phyloP scores from a whole-genome alignment of 2,888 invertebrate genomes.

The Nezara viridula region DNA sequence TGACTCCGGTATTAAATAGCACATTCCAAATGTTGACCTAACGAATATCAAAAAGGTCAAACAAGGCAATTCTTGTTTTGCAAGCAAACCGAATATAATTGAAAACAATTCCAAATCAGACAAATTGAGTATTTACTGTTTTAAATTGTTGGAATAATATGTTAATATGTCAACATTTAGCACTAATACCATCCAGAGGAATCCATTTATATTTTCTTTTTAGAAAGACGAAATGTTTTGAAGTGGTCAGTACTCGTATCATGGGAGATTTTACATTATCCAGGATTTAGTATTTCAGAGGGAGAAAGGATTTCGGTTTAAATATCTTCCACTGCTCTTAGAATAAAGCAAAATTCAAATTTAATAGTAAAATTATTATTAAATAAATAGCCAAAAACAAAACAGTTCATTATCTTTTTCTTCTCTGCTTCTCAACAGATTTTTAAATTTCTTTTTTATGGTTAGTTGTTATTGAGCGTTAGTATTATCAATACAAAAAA shows the following conservation, averaged over 20 bases:
- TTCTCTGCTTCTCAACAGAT: no score
- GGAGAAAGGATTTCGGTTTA: background rate
- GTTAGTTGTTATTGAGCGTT: no score
- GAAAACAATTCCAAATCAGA: background rate
- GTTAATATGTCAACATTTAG: background rate
- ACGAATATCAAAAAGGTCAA: background rate
- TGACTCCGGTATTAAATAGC: background rate
- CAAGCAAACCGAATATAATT: background rate
- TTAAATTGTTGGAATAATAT: background rate
- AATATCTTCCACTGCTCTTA: background rate
- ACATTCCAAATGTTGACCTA: background rate
- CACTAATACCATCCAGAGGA: background rate
- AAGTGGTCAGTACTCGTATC: background rate
- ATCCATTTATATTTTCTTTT: background rate
- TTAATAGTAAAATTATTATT: no score
- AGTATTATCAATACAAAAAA: no score
- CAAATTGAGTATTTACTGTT: background rate
- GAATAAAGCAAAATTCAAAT: background rate
- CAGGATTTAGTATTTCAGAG: background rate
- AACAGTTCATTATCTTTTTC: no score
- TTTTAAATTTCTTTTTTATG: no score
- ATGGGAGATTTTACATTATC: background rate
- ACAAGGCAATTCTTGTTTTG: background rate
- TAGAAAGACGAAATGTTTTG: background rate
- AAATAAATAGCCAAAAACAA: no score